Evolutionary conservation across 2,888 invertebrate species (phyloP), one percentile per base, ranked within the genome.

Genomic region (Watsonalla cultraria): DNA sequence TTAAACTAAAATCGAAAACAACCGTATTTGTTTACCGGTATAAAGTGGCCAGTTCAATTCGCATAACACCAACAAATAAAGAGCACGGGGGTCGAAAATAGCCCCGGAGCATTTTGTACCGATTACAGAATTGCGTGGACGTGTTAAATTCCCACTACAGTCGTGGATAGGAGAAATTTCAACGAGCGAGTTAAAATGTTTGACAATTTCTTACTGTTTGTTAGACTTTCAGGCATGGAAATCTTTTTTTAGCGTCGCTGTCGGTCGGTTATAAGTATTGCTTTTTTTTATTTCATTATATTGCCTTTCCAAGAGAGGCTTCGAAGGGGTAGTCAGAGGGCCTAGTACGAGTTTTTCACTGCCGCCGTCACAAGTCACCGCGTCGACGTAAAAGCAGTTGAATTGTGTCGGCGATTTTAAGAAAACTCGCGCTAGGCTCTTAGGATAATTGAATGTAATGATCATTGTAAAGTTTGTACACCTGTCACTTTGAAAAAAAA

Each of bases 131-230:
- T 51, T 54, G 55, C 46, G 48, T 50, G 52, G 53, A 52, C 51
- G 52, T 57, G 55, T 51, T 51, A 54, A 56, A 53, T 54, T 54
- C 53, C 45, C 51, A 53, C 46, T 37, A 50, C 24, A 24, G 24
- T 24, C 24, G 24, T n/a, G 14, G 45, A 35, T 45, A 49, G 39
- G 11, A 37, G 33, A 50, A 46, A 59, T 35, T 51, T 53, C 59
- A 62, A 65, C 65, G 64, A 60, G 49, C 54, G 53, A 51, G 53
- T 58, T 55, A 61, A 65, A 61, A 62, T 58, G 39, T 62, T 66
- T 55, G 52, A 60, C 53, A 64, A 65, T 64, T 56, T 57, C 53
- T 24, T 24, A 1, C 62, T 58, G 57, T 46, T 9, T 37, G 47
- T 47, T 47, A 11, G 0, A 9, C n/a, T 11, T 11, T 45, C 14